Evolutionary conservation across 92 coral and sea anemone genomes (phyloP).

Genomic region (Nematostella vectensis): DNA sequence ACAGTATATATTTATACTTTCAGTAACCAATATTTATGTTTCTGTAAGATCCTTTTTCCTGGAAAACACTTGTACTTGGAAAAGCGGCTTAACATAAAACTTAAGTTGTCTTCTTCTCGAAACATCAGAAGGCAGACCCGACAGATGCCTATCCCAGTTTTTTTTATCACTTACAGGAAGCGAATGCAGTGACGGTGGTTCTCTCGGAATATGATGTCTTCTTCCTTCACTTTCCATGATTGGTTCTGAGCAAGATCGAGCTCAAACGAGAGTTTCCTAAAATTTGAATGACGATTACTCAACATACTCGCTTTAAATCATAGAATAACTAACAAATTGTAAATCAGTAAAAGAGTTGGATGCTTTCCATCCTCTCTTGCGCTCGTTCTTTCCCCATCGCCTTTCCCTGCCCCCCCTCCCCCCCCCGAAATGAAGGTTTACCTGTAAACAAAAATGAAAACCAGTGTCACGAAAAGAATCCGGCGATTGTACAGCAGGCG

Average conservation of each 20-base stretch:
- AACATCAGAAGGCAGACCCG: no score
- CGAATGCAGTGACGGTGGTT: conserved; percentile 39
- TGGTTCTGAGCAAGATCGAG: conserved; percentile 75
- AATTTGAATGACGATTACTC: no score
- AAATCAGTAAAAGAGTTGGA: background rate
- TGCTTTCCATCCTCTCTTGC: background rate
- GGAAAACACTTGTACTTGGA: no score
- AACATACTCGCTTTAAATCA: no score
- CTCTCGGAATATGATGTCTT: conserved; percentile 55
- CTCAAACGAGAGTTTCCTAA: conserved; percentile 71
- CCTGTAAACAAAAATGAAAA: conserved; percentile 79
- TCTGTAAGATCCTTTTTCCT: no score
- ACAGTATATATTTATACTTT: no score
- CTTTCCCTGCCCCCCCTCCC: background rate
- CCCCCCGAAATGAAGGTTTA: conserved; percentile 4
- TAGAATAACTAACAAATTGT: no score
- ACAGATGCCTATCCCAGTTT: no score
- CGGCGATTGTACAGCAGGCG: conserved; percentile 65
- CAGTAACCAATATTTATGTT: no score
- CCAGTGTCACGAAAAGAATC: conserved; percentile 59
- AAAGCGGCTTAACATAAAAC: no score
- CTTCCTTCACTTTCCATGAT: conserved; percentile 66
- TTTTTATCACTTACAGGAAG: conserved; percentile 14
- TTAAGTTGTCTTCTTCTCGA: no score
- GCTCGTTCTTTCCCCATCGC: background rate